Base-by-base conservation (phyloP, 2,797 vertebrate species). In the Podarcis lilfordi region DNA sequence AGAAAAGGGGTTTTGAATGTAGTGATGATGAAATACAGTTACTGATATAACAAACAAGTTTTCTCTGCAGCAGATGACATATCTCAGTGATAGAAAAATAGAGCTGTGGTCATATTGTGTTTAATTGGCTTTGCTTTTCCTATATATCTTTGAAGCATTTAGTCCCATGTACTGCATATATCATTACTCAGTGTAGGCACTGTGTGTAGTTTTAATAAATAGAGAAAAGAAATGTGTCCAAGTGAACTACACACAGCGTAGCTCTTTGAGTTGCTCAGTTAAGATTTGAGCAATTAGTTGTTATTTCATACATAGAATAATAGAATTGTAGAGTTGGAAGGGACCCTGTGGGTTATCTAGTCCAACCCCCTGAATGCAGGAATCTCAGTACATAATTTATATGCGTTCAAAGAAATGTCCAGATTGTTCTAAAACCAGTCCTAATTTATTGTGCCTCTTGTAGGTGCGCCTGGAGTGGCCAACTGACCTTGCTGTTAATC, bases 391-490 rank as follows among this genome's bases (percentile, higher is more conserved):
- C 50, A 55, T 91, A 92, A 88, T 94, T 94, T 32, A 91, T 93
- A 82, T 95, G 77, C 92, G 95, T 94, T 93, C 35, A 87, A 92
- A 95, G 50, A 68, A 69, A 94, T 95, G 88, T 92, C 89, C 90
- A 91, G 93, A 86, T 74, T 92, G 92, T 96, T 95, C 93, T 94
- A 5, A 94, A 93, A 95, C 91, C 91, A 89, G 92, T 90, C 93
- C 92, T 94, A 61, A 78, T 77, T 35, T 75, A 43, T 92, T 89
- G 9, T 95, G 87, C 95, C 95, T 93, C 94, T 94, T 72, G 59
- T 96, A 99, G 99, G 99, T 99, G 92, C 98, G 99, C 91, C 97
- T 99, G 88, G 99, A 99, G 95, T 99, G 99, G 99, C 99, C 99
- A 59, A 99, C 99, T 23, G 99, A 99, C 96, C 97, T 99, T 86